Conservation (phyloP, 2,113 vertebrate genomes). For the Henicopernis longicauda region DNA sequence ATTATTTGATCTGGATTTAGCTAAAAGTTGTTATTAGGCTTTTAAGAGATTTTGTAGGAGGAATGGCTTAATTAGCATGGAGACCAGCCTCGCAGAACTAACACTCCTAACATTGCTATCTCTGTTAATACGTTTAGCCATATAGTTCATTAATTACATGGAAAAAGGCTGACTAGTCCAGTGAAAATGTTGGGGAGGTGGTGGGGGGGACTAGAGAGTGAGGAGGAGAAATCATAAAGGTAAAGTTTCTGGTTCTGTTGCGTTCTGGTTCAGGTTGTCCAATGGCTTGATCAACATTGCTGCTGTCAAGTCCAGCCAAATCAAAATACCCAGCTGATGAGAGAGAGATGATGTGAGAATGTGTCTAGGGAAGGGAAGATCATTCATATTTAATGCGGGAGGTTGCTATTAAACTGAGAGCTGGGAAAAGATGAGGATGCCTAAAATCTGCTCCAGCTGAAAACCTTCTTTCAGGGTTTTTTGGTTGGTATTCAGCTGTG, state of each 20-base stretch:
- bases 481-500: background rate
- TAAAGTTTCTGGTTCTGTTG: background rate
- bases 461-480: background rate
- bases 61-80: background rate
- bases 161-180: background rate
- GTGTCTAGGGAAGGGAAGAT: background rate
- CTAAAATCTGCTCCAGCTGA: background rate
- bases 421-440: background rate
- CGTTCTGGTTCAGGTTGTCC: background rate
- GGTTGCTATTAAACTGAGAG: background rate
- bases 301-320: background rate
- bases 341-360: background rate
- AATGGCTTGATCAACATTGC: background rate
- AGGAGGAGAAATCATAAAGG: background rate
- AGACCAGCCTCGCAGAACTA: background rate
- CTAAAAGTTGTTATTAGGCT: background rate
- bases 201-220: background rate
- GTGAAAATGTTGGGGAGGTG: background rate
- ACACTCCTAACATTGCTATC: background rate
- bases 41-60: background rate
- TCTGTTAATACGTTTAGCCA: background rate
- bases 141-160: background rate
- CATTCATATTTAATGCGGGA: background rate
- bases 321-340: background rate
- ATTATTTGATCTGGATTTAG: background rate